Conservation (phyloP, 2,888 invertebrate genomes). For the Zelleria hepariella region DNA sequence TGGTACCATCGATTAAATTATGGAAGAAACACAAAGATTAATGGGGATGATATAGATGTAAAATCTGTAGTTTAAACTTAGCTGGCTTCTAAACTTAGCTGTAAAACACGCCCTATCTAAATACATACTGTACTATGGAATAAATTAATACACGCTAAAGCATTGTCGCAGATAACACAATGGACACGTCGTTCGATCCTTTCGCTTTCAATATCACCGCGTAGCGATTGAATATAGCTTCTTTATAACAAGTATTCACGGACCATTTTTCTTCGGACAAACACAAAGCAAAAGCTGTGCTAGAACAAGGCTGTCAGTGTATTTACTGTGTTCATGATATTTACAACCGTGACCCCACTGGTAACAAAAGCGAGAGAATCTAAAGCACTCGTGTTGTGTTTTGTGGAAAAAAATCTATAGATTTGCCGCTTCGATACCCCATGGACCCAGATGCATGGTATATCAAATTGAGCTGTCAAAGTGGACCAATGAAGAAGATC, state of each 20-base stretch:
- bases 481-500: background rate
- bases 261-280: slow-evolving; percentile 5
- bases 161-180: background rate
- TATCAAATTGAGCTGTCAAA: background rate
- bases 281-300: slow-evolving; percentile 11
- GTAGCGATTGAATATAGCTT: background rate
- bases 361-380: slow-evolving; percentile 41
- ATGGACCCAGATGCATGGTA: background rate
- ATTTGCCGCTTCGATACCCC: background rate
- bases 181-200: slow-evolving; percentile 24
- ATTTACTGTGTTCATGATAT: slow-evolving; percentile 9
- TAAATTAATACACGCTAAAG: background rate
- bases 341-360: slow-evolving; percentile 22
- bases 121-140: background rate
- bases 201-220: slow-evolving; percentile 21
- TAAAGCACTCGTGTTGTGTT: slow-evolving; percentile 29
- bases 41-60: background rate
- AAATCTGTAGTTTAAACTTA: background rate
- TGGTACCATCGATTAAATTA: no score
- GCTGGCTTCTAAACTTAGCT: background rate
- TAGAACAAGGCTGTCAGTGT: slow-evolving; percentile 1
- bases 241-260: background rate
- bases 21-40: no score
- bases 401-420: no score
- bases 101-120: background rate